These are phyloP conservation scores for Myrmophylax atrothorax DNA, from an alignment of 2,113 vertebrate genomes.

Conservation along the genomic window DNA sequence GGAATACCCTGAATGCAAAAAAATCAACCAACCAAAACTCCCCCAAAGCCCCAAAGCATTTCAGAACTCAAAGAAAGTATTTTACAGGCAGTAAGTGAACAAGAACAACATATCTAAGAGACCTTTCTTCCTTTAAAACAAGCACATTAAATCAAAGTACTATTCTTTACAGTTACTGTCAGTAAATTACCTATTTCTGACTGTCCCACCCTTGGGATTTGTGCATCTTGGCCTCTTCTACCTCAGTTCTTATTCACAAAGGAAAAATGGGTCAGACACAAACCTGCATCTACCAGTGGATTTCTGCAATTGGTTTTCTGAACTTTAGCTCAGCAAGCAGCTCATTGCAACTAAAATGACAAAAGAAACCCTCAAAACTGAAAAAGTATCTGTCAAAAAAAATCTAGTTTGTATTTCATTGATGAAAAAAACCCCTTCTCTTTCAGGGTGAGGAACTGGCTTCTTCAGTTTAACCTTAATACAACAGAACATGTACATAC, in stretches of 20 bases:
- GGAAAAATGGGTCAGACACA: neutral
- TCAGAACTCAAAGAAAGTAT: neutral
- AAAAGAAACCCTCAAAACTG: neutral
- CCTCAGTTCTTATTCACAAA: neutral
- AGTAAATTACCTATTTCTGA: neutral
- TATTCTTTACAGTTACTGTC: neutral
- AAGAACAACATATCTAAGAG: neutral
- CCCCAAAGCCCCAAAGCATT: neutral
- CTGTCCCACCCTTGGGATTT: neutral
- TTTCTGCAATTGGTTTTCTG: neutral
- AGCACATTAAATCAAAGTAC: neutral
- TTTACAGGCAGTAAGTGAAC: neutral
- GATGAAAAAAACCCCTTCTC: neutral
- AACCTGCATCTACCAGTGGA: neutral
- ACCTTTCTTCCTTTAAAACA: neutral
- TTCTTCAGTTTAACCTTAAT: neutral
- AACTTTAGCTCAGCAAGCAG: neutral
- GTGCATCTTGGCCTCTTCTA: neutral
- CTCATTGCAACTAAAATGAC: neutral
- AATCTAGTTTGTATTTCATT: neutral
- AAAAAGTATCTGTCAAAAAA: neutral
- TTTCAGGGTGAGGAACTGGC: neutral
- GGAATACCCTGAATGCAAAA: conserved; percentile 13
- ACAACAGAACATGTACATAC: neutral
- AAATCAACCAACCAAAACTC: neutral